Conservation (phyloP, 2,113 vertebrate species). For the Anser cygnoides region DNA sequence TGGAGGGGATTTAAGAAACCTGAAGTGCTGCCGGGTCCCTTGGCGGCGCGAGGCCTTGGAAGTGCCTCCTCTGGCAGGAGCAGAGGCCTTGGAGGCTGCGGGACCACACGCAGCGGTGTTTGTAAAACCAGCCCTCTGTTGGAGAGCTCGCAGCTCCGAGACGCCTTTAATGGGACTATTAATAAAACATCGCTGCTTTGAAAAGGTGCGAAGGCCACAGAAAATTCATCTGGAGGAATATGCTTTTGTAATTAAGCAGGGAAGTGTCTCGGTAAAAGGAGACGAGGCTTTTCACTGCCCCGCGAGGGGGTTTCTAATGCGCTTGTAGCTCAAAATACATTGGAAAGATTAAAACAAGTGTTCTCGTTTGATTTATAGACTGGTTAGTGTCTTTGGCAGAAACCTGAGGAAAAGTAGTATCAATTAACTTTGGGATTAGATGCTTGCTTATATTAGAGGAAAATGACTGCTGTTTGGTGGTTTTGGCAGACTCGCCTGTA, state of each 20-base stretch:
- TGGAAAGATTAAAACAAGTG: background rate
- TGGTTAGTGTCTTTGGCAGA: background rate
- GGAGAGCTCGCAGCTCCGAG: background rate
- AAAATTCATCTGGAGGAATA: background rate
- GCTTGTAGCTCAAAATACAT: background rate
- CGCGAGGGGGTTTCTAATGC: background rate
- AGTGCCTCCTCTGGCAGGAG: background rate
- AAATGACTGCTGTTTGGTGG: background rate
- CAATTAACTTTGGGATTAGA: background rate
- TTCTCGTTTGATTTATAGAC: background rate
- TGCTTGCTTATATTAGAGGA: background rate
- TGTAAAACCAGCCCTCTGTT: slow-evolving; percentile 4
- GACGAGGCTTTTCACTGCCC: background rate
- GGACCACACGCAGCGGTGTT: slow-evolving; percentile 36
- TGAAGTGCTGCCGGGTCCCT: background rate
- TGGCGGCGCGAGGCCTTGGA: background rate
- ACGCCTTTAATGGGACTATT: background rate
- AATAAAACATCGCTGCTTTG: background rate
- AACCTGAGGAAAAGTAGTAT: background rate
- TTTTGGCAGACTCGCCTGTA: background rate
- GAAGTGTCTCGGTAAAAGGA: background rate
- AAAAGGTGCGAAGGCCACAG: background rate
- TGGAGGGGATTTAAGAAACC: slow-evolving; percentile 3
- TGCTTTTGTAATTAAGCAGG: background rate
- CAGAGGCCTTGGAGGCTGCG: background rate